Evolutionary conservation across 2,888 invertebrate genomes (phyloP).

Genomic region (Stenotaenia linearis): DNA sequence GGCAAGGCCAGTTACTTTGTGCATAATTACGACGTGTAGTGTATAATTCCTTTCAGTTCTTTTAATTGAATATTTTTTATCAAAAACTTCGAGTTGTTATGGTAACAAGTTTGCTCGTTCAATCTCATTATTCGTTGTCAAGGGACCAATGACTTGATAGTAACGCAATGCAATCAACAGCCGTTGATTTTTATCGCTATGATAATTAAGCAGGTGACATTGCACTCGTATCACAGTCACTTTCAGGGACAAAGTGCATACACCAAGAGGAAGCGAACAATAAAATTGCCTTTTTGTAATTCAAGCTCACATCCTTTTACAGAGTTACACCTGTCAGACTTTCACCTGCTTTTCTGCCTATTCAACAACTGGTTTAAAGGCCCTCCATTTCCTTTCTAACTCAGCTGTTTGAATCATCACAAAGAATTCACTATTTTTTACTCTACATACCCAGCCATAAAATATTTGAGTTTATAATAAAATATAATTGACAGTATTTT

Average conservation of each 20-base stretch:
- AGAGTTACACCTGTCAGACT: constrained; percentile 1
- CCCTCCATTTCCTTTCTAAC: background rate
- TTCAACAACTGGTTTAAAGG: constrained; percentile 21
- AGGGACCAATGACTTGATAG: constrained; percentile 11
- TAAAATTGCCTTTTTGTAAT: background rate
- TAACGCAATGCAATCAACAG: background rate
- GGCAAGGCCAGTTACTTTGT: background rate
- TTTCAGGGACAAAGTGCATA: constrained; percentile 7
- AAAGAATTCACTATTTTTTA: background rate
- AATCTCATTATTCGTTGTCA: background rate
- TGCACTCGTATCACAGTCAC: background rate
- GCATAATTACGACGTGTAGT: background rate
- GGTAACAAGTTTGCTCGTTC: background rate
- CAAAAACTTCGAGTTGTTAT: too few relatives aligned
- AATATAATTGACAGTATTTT: background rate
- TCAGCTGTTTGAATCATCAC: constrained; percentile 1
- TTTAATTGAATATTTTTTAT: background rate
- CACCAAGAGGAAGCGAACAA: background rate
- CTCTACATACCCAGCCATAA: background rate
- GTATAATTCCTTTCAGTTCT: background rate
- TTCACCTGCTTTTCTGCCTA: background rate
- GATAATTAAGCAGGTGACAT: constrained; percentile 10
- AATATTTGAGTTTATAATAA: background rate
- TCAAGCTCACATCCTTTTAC: background rate
- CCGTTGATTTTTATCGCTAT: background rate